Evolutionary conservation across 2,113 vertebrate genomes (phyloP).

Genomic region (Triplophysa dalaica): DNA sequence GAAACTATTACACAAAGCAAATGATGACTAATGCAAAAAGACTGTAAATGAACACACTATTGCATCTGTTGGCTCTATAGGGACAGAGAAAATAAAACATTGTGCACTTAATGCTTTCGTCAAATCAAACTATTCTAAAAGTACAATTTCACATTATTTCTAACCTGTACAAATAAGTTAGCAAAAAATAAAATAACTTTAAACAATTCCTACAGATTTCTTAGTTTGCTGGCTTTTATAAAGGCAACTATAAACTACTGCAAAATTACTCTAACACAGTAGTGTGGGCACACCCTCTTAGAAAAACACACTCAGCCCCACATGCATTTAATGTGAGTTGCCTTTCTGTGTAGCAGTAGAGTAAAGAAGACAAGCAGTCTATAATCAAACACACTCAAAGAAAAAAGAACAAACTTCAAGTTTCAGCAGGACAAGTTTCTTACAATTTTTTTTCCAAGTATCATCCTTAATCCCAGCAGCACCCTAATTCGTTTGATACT

Average conservation of each 20-base stretch:
- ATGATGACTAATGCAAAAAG: slow-evolving; percentile 4
- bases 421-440: slow-evolving; percentile 45
- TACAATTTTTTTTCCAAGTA: neutral
- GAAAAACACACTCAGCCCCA: slow-evolving; percentile 27
- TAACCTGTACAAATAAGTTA: slow-evolving; percentile 20
- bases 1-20: slow-evolving; percentile 34
- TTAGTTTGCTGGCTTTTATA: slow-evolving; percentile 14
- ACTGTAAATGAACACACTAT: slow-evolving; percentile 23
- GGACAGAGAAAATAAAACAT: slow-evolving; percentile 30
- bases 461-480: slow-evolving; percentile 16
- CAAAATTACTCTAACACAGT: slow-evolving; percentile 34
- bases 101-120: slow-evolving; percentile 20
- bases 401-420: slow-evolving; percentile 23
- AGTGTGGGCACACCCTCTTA: slow-evolving; percentile 18
- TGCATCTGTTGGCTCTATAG: neutral
- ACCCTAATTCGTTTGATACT: slow-evolving; percentile 11
- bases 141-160: slow-evolving; percentile 7
- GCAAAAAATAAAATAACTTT: neutral
- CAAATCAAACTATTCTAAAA: slow-evolving; percentile 23
- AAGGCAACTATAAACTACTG: slow-evolving; percentile 44
- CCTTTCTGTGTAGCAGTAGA: slow-evolving; percentile 21
- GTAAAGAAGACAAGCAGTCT: slow-evolving; percentile 30
- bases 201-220: slow-evolving; percentile 10
- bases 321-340: neutral
- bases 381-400: slow-evolving; percentile 17